phyloP scores from a whole-genome alignment of 1,140 invertebrate genomes.

The Lasaia peninsularis region DNA sequence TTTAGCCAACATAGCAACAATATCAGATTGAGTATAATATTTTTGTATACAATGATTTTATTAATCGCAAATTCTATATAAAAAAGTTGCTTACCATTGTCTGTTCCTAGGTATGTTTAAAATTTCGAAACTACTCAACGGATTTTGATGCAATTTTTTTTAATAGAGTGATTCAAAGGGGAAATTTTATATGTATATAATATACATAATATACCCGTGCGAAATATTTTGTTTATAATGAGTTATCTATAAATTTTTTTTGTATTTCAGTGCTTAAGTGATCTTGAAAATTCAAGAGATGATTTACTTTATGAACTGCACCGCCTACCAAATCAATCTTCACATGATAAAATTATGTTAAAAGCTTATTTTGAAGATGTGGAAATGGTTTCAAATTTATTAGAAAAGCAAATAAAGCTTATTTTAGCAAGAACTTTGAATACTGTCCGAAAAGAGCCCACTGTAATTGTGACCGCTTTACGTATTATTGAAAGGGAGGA shows the following conservation, averaged over 20 bases:
- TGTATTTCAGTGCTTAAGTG: constrained; percentile 86
- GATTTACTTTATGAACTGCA: constrained; percentile 96
- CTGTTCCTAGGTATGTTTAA: no score
- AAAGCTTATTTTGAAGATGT: constrained; percentile 98
- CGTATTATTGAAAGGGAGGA: constrained; percentile 98
- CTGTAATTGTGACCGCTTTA: constrained; percentile 96
- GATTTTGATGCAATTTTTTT: no score
- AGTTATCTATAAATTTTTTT: background rate
- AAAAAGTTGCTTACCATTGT: no score
- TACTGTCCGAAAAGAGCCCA: constrained; percentile 96
- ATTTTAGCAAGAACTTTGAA: constrained; percentile 94
- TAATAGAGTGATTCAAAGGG: no score
- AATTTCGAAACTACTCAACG: no score
- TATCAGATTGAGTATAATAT: no score
- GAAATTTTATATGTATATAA: no score
- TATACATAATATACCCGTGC: no score
- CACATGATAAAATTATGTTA: constrained; percentile 92
- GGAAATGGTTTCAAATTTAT: constrained; percentile 90
- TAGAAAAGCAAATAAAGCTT: constrained; percentile 94
- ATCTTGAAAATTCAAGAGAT: constrained; percentile 97
- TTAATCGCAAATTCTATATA: no score
- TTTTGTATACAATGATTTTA: no score
- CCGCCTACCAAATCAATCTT: constrained; percentile 93
- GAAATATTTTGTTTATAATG: no score
- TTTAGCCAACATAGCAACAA: no score